Conservation (phyloP, 2,797 vertebrate species). For the Halcyon badia region DNA sequence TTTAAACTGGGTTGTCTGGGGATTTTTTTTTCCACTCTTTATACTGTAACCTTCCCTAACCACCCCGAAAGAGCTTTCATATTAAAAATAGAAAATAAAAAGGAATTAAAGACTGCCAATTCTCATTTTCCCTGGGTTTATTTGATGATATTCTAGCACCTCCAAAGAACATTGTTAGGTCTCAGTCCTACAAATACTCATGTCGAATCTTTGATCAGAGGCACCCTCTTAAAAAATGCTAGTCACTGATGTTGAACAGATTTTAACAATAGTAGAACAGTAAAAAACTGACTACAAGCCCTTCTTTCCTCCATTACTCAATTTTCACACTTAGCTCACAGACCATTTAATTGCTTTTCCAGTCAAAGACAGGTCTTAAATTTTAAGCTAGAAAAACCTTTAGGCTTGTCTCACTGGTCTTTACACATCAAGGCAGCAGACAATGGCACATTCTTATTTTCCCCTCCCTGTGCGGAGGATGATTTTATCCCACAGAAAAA, state of each 20-base stretch:
- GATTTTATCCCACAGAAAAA: not conserved
- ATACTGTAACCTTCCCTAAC: not conserved
- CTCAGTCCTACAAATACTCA: not conserved
- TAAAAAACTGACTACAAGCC: not conserved
- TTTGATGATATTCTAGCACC: not conserved
- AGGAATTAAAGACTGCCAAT: conserved; percentile 12
- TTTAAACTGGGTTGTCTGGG: not conserved
- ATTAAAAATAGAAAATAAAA: not conserved
- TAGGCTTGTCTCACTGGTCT: conserved; percentile 21
- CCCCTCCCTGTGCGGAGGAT: not conserved
- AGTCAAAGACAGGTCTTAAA: conserved; percentile 52
- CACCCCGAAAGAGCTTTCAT: not conserved
- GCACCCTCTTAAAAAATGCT: not conserved
- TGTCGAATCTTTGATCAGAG: not conserved
- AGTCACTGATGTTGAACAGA: conserved; percentile 23
- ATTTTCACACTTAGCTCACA: conserved; percentile 64
- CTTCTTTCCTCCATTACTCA: conserved; percentile 24
- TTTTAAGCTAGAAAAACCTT: conserved; percentile 34
- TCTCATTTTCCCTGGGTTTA: conserved; percentile 12
- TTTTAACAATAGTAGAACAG: conserved; percentile 30
- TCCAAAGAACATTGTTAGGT: not conserved
- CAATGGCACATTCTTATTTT: not conserved
- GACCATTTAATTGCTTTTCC: conserved; percentile 62
- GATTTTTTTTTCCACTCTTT: not conserved
- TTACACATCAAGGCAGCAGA: conserved; percentile 9